A percentile compares a stretch with the other conserved stretches of the same genome.
phyloP scores from a whole-genome alignment of 2,888 invertebrate species.

The Amblyjoppa fuscipennis region DNA sequence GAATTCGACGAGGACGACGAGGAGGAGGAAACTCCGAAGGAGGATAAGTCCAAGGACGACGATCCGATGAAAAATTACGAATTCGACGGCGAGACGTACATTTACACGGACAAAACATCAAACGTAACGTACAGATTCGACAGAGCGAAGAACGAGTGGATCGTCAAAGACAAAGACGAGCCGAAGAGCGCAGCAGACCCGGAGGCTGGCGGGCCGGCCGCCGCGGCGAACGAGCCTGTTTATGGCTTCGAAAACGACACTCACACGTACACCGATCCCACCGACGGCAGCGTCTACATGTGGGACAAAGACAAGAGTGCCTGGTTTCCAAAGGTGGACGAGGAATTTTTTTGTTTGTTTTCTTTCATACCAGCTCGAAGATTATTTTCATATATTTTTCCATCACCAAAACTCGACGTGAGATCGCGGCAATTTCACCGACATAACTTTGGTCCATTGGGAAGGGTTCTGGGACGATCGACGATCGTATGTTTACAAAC shows the following conservation, averaged over 20 bases:
- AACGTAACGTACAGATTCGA: conserved; percentile 87
- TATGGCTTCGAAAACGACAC: conserved; percentile 92
- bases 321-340: conserved; percentile 96
- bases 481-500: background rate
- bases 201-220: conserved; percentile 73
- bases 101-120: conserved; percentile 78
- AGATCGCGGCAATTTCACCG: no score
- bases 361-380: background rate
- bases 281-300: conserved; percentile 95
- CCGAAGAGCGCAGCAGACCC: conserved; percentile 71
- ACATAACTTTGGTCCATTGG: no score
- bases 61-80: conserved; percentile 78
- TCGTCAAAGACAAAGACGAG: conserved; percentile 80
- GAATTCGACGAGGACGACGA: conserved; percentile 63
- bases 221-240: conserved; percentile 80
- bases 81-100: conserved; percentile 84
- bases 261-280: conserved; percentile 92
- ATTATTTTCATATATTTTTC: no score
- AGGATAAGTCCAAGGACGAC: conserved; percentile 80
- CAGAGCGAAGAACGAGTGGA: conserved; percentile 88
- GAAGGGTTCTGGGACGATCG: no score
- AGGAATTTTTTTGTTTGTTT: background rate
- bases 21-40: conserved; percentile 19
- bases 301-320: conserved; percentile 97
- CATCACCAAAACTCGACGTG: no score